These are phyloP conservation scores for Orchesella cincta DNA, from an alignment of 1,140 invertebrate genomes.

Conservation along the genomic window DNA sequence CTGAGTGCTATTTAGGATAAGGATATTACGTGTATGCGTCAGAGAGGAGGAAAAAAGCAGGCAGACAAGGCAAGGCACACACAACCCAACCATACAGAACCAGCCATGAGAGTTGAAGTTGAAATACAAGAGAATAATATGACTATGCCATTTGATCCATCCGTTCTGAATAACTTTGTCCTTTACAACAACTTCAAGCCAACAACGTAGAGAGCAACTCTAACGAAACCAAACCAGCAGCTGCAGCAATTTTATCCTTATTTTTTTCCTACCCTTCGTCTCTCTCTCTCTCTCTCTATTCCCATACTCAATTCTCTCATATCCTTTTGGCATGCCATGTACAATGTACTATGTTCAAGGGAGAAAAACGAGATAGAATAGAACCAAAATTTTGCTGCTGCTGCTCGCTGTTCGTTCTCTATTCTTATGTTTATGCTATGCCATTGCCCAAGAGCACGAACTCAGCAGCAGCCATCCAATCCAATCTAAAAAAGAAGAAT, in stretches of 20 bases:
- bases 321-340: not conserved
- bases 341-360: slow-evolving; percentile 14
- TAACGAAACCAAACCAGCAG: slow-evolving; percentile 22
- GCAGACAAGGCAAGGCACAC: no score
- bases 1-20: slow-evolving; percentile 22
- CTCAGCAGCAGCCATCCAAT: not conserved
- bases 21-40: slow-evolving; percentile 20
- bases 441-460: slow-evolving; percentile 25
- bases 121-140: not conserved
- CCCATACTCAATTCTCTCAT: not conserved
- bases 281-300: not conserved
- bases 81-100: no score
- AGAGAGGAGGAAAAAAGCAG: not conserved
- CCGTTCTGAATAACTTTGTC: slow-evolving; percentile 29
- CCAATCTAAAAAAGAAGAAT: slow-evolving; percentile 20
- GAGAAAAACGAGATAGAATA: not conserved
- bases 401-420: not conserved
- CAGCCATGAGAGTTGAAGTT: not conserved
- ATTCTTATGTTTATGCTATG: not conserved
- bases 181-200: slow-evolving; percentile 1
- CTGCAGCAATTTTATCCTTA: slow-evolving; percentile 12
- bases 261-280: not conserved
- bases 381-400: not conserved
- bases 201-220: not conserved
- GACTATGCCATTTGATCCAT: slow-evolving; percentile 26